Conservation (phyloP, 2,113 vertebrate species). For the Morone saxatilis region DNA sequence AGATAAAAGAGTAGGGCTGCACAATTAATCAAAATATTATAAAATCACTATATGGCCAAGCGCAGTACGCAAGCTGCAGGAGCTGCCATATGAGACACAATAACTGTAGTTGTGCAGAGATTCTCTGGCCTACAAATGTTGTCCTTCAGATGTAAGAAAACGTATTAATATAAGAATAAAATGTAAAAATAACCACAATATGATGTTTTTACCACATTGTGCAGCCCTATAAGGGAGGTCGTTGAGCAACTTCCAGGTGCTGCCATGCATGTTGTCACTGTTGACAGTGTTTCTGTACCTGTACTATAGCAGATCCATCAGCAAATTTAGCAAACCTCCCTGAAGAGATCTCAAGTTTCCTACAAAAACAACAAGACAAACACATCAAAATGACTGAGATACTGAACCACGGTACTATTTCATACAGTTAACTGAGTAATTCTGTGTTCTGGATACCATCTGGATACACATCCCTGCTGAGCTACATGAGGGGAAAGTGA, state of each 20-base stretch:
- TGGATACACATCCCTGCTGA: neutral
- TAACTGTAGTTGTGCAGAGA: no score
- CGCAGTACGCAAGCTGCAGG: no score
- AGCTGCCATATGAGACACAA: no score
- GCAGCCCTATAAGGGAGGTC: neutral
- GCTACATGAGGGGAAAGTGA: neutral
- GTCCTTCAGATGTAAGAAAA: no score
- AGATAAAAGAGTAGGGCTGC: no score
- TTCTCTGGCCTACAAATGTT: no score
- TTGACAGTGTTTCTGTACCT: conserved; percentile 82
- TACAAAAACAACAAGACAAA: conserved; percentile 64
- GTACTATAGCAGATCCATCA: conserved; percentile 94
- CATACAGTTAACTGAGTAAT: neutral
- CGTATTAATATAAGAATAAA: no score
- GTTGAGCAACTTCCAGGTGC: neutral
- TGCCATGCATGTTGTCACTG: neutral
- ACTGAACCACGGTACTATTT: neutral
- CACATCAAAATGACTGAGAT: neutral
- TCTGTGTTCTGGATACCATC: neutral
- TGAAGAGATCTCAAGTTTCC: conserved; percentile 93
- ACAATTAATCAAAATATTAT: no score
- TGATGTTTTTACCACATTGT: no score
- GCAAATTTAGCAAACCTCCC: conserved; percentile 95
- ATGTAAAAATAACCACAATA: no score
- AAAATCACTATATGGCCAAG: no score